Percentiles rank a stretch among this genome's conserved stretches.
phyloP scores from a whole-genome alignment of 2,888 invertebrate genomes.

The Torymus texanus region DNA sequence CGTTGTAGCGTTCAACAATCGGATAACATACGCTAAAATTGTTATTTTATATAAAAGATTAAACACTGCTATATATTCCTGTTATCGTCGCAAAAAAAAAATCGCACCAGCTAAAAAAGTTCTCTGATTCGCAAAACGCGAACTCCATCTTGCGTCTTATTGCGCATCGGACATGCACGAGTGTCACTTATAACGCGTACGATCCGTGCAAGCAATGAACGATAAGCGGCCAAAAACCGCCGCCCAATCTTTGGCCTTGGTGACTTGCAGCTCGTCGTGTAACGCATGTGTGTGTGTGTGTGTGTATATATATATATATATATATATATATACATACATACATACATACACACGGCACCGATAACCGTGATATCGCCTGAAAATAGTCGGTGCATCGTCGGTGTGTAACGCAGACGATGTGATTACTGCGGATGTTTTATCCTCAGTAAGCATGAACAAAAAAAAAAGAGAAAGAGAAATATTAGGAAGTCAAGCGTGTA shows the following conservation, averaged over 20 bases:
- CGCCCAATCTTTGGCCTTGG: constrained; percentile 49
- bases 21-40: no score
- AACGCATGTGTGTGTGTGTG: no score
- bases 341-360: neutral
- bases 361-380: constrained; percentile 41
- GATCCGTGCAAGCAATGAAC: constrained; percentile 41
- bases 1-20: no score
- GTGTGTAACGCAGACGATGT: neutral
- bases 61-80: no score
- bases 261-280: constrained; percentile 27
- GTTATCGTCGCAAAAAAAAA: no score
- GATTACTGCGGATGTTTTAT: constrained; percentile 22
- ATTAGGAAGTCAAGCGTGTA: no score
- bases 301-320: neutral
- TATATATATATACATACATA: neutral
- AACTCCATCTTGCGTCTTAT: neutral
- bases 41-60: no score
- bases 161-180: constrained; percentile 33
- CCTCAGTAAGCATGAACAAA: neutral
- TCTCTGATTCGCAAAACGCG: neutral
- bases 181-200: constrained; percentile 20
- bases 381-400: constrained; percentile 28
- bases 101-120: no score
- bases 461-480: no score
- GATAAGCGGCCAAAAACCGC: constrained; percentile 56